These are phyloP conservation scores for Euzetes globulus DNA, from an alignment of 2,888 invertebrate genomes.

Conservation along the genomic window DNA sequence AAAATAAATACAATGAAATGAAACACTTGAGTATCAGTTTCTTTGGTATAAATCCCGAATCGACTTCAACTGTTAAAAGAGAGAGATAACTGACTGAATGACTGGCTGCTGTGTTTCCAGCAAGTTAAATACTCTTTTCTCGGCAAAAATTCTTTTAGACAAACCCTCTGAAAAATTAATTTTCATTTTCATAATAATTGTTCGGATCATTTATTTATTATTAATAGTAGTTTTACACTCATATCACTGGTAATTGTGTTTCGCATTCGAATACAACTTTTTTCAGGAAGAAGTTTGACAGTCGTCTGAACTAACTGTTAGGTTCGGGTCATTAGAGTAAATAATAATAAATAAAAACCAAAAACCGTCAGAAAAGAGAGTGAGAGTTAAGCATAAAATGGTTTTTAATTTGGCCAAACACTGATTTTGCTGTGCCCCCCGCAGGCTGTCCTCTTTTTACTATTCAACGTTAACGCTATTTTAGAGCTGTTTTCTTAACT, in stretches of 20 bases:
- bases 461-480: too few relatives aligned
- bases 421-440: too few relatives aligned
- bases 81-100: not conserved
- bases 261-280: too few relatives aligned
- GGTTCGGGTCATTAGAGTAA: conserved; percentile 20
- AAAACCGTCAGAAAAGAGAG: not conserved
- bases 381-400: too few relatives aligned
- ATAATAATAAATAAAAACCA: not conserved
- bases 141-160: too few relatives aligned
- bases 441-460: too few relatives aligned
- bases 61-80: not conserved
- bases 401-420: too few relatives aligned
- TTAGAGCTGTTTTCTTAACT: too few relatives aligned
- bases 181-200: not conserved
- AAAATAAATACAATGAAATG: not conserved
- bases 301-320: not conserved
- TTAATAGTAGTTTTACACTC: not conserved
- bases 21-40: not conserved
- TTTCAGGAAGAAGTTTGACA: conserved; percentile 10
- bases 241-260: not conserved
- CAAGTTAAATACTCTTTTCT: conserved; percentile 13
- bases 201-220: too few relatives aligned
- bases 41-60: too few relatives aligned
- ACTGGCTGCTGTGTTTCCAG: not conserved
- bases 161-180: too few relatives aligned